phyloP scores from a whole-genome alignment of 2,113 vertebrate species.

The Hemibates koningsi region DNA sequence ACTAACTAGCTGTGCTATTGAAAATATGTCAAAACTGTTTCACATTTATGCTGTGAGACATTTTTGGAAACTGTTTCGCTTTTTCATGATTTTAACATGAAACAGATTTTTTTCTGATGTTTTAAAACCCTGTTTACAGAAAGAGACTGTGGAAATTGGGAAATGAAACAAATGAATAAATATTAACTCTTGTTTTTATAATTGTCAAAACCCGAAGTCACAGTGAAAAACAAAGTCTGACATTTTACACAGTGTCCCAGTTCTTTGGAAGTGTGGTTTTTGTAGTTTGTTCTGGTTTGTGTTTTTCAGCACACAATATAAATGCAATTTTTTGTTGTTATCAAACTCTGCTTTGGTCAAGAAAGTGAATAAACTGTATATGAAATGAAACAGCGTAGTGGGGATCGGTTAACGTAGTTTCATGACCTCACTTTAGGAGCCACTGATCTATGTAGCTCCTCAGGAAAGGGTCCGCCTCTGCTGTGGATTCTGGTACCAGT shows the following conservation, averaged over 20 bases:
- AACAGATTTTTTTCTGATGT: background rate
- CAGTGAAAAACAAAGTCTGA: background rate
- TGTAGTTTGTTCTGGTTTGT: background rate
- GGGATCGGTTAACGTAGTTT: background rate
- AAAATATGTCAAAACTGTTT: background rate
- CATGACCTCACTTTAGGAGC: background rate
- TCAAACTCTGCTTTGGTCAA: background rate
- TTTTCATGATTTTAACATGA: background rate
- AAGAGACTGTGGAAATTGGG: background rate
- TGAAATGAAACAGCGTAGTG: background rate
- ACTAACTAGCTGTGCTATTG: background rate
- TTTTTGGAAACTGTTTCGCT: background rate
- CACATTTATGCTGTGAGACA: background rate
- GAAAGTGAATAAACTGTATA: background rate
- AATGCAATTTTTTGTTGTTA: background rate
- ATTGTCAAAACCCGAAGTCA: background rate
- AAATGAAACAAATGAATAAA: background rate
- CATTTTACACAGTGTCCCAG: background rate
- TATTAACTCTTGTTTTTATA: background rate
- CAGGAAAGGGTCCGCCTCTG: background rate
- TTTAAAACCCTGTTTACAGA: background rate
- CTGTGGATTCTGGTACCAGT: constrained; percentile 28
- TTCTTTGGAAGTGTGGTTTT: background rate
- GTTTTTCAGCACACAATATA: background rate
- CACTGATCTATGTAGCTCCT: constrained; percentile 4